Base-by-base conservation (phyloP, 2,888 invertebrate species). In the Meghimatium bilineatum region DNA sequence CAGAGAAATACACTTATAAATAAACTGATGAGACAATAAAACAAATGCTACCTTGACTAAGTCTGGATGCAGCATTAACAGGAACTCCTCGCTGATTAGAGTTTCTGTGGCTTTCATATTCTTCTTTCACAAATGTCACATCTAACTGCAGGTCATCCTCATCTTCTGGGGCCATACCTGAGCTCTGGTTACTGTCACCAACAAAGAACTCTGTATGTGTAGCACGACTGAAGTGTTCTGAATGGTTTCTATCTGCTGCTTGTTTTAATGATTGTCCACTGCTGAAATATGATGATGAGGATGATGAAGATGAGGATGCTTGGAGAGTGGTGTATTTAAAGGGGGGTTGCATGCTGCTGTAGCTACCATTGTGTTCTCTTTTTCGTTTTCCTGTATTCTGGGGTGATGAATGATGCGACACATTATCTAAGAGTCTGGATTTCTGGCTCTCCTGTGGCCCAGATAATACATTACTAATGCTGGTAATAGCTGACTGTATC, bases 81-180 rank as follows among this genome's bases (percentile, higher is more conserved):
- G 82, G 67, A 82, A 82, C 52, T 29, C 82, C 82, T 63, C 84
- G 80, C 34, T 83, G 83, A 66, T 52, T 52, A 17, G 83, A 79
- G 69, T 76, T 80, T 75, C 84, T 85, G 60, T 86, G 85, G 56
- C 84, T 84, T 67, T 85, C 85, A 86, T 85, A 86, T 75, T 86
- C 86, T 44, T 86, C 86, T 82, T 86, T 86, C 38, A 86, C 85
- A 84, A 86, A 86, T 38, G 86, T 86, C 82, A 86, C 86, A 82
- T 86, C 86, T 76, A 86, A 80, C 56, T 85, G 84, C 60, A 85
- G 76, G 76, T 86, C 86, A 79, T 85, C 85, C 36, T 86, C 85
- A 76, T 85, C 83, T 63, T 86, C 86, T 56, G 69, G 38, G 36
- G 80, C 84, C 83, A 84, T 84, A 60, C 79, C 83, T 74, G 83